A percentile compares a stretch with the other conserved stretches of the same genome.
These are phyloP conservation scores for Drosophila obscura DNA, from an alignment of 1,140 invertebrate species.

Conservation along the genomic window DNA sequence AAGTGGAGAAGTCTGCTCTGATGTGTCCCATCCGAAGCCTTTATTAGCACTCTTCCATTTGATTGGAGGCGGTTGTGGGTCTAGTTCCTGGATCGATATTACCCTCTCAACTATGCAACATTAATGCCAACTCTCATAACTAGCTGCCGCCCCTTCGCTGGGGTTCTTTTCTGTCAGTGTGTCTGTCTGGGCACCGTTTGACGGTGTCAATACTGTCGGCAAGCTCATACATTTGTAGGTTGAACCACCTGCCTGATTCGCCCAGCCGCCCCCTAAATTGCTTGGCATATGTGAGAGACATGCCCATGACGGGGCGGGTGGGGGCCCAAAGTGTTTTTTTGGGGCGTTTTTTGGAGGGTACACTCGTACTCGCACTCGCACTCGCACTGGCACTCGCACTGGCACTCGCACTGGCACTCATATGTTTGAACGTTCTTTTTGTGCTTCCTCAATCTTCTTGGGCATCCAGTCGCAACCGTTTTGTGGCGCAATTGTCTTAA, in stretches of 20 bases:
- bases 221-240: slow-evolving; percentile 12
- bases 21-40: no score
- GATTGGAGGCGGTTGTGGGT: no score
- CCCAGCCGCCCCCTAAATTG: slow-evolving; percentile 47
- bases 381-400: no score
- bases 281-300: slow-evolving; percentile 13
- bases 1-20: no score
- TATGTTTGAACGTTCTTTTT: neutral
- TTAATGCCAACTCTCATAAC: no score
- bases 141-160: no score
- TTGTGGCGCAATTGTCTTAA: slow-evolving; percentile 75
- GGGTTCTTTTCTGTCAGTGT: no score
- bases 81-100: no score
- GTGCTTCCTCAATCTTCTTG: slow-evolving; percentile 58
- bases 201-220: slow-evolving; percentile 57
- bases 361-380: no score
- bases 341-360: slow-evolving; percentile 38
- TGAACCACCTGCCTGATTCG: neutral
- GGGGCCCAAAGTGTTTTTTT: slow-evolving; percentile 49
- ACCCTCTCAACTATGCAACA: no score
- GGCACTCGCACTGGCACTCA: no score
- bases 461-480: slow-evolving; percentile 75
- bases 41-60: no score
- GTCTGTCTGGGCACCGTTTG: slow-evolving; percentile 4
- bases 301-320: slow-evolving; percentile 28